phyloP scores from a whole-genome alignment of 1,140 invertebrate species.

The Maconellicoccus hirsutus region DNA sequence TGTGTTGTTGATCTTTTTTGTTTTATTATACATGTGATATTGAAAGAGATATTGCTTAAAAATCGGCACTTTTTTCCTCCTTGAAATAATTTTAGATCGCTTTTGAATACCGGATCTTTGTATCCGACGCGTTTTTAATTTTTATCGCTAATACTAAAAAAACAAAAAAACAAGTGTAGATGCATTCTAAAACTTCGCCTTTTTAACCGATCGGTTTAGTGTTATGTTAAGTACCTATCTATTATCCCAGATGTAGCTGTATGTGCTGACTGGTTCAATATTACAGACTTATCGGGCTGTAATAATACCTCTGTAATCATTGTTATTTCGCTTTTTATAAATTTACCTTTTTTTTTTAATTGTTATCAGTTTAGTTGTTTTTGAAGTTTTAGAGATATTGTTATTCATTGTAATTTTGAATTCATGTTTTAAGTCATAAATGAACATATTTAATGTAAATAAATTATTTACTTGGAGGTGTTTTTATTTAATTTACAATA shows the following conservation, averaged over 20 bases:
- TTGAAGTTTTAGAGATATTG: background rate
- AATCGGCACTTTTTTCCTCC: background rate
- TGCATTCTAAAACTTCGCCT: background rate
- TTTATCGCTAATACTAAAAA: too few species aligned
- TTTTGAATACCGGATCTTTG: too few species aligned
- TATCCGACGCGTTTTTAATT: too few species aligned
- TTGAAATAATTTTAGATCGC: background rate
- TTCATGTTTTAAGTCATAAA: conserved; percentile 8
- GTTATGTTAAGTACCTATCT: background rate
- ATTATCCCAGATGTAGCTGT: background rate
- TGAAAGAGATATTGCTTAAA: conserved; percentile 4
- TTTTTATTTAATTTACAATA: too few species aligned
- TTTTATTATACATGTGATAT: background rate
- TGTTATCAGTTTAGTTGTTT: conserved; percentile 4
- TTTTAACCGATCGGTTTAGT: background rate
- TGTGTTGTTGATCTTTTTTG: background rate
- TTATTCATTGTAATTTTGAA: background rate
- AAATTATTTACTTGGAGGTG: background rate
- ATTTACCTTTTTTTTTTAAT: background rate
- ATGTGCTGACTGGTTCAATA: conserved; percentile 7
- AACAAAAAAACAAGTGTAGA: background rate
- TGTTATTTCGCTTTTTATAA: conserved; percentile 9
- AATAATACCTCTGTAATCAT: conserved; percentile 2
- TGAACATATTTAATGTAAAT: background rate
- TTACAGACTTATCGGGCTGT: conserved; percentile 2